These are phyloP conservation scores for Rutpela maculata DNA, from an alignment of 2,888 invertebrate species.

Conservation along the genomic window DNA sequence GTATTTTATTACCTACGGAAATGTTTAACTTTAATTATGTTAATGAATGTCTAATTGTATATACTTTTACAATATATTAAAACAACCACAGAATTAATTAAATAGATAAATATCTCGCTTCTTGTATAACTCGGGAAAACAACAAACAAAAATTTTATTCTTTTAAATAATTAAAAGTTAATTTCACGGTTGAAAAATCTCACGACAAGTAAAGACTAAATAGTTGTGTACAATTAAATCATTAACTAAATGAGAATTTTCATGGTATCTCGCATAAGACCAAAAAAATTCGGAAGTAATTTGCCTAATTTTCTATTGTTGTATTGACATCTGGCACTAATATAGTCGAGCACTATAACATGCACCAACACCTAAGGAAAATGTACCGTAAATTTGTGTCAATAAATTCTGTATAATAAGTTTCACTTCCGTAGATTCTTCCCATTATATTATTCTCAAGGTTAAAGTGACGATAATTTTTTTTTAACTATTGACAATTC, in stretches of 20 bases:
- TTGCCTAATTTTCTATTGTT: constrained; percentile 64
- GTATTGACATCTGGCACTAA: constrained; percentile 54
- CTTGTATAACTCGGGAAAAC: constrained; percentile 59
- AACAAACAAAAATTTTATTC: constrained; percentile 63
- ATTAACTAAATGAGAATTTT: constrained; percentile 70
- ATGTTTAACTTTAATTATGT: constrained; percentile 37
- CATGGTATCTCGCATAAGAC: constrained; percentile 60
- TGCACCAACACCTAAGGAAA: constrained; percentile 14
- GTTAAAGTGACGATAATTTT: not conserved
- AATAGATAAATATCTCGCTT: constrained; percentile 57
- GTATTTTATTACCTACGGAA: constrained; percentile 31
- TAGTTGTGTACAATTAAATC: constrained; percentile 68
- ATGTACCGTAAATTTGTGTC: constrained; percentile 24
- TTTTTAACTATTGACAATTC: no score
- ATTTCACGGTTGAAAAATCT: constrained; percentile 67
- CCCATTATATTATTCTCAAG: constrained; percentile 11
- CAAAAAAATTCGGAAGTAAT: constrained; percentile 64
- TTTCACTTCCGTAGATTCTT: constrained; percentile 16
- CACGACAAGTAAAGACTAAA: constrained; percentile 64
- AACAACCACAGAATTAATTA: constrained; percentile 52
- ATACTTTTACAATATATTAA: constrained; percentile 35
- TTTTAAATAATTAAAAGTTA: constrained; percentile 71
- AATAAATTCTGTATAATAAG: constrained; percentile 16
- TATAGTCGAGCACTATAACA: constrained; percentile 44
- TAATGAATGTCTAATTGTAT: constrained; percentile 45